Conservation (phyloP, 2,888 invertebrate genomes). For the Machimus atricapillus region DNA sequence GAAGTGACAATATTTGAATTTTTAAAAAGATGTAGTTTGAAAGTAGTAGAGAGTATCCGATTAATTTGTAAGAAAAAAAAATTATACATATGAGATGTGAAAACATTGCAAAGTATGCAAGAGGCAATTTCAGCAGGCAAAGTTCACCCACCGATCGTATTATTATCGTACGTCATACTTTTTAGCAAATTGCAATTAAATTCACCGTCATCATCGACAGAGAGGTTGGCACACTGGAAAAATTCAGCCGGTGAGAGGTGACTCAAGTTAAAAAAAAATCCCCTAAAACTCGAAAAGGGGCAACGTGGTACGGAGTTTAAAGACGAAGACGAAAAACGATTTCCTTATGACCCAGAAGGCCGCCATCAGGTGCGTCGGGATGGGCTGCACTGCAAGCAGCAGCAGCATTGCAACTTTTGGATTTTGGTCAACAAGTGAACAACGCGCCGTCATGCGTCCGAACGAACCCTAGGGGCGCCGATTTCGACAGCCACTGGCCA, state of each 20-base stretch:
- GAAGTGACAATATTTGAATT: too few relatives aligned
- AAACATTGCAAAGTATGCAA: background rate
- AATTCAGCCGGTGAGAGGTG: background rate
- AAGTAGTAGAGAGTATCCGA: background rate
- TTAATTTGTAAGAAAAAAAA: background rate
- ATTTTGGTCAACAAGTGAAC: conserved; percentile 21
- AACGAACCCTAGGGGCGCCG: background rate
- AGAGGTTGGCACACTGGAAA: background rate
- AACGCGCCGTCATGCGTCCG: background rate
- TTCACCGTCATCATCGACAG: background rate
- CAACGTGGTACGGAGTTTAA: background rate
- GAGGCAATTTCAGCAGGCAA: background rate
- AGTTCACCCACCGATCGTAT: background rate
- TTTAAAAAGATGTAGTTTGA: background rate
- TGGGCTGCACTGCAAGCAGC: background rate
- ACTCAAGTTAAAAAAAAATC: background rate
- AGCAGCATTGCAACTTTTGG: background rate
- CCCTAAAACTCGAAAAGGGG: background rate
- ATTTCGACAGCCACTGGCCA: conserved; percentile 31
- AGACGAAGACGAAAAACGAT: background rate
- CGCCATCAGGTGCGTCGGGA: background rate
- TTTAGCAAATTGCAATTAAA: background rate
- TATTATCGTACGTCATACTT: background rate
- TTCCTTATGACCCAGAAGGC: background rate
- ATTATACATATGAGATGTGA: background rate